Base-by-base conservation (phyloP, 1,140 invertebrate genomes). In the Gonatopus flavifemur region DNA sequence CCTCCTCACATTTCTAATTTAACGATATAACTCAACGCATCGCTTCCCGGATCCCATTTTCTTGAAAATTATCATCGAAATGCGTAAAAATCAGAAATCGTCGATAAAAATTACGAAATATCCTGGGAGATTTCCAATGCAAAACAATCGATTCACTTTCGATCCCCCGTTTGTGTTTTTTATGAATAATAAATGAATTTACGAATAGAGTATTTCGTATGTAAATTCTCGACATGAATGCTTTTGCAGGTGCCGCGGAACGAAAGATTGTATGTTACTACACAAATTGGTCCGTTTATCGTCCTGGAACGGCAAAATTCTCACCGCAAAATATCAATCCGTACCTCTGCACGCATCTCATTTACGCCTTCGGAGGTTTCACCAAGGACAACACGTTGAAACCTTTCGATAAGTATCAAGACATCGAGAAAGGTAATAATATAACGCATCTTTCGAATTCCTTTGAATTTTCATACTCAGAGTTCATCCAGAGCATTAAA, bases 251-350 rank as follows among this genome's bases (percentile, higher is more conserved):
- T 45, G 60, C 69, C 16, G 76, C 76, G 38, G 84, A 86, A 59
- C 84, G 86, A 32, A 83, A 86, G 47, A 85, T 95, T 43, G 90
- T 94, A 22, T 95, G 92, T 66, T 95, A 95, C 70, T 94, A 94
- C 76, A 93, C 91, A n/a, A 95, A 94, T 74, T 95, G 92, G 92
- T 93, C 90, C 50, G 89, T 94, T 3, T 95, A 94, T 68, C 80
- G 91, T 50, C 88, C 90, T 3, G 90, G 90, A 22, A 88, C 88
- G 2, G 91, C 91, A 1, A 92, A 94, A 74, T 96, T 95, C 73
- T 89, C 88, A 54, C 94, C 94, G 0, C 89, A 95, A 77, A 95
- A 96, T 71, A 96, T 97, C 64, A 96, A 96, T 81, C 93, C 93
- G 16, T 94, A 94, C 71, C 81, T 96, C 20, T 98, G 94, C 76